These are phyloP conservation scores for Drosophila parabipectinata DNA, from an alignment of 1,140 invertebrate species.

Conservation along the genomic window DNA sequence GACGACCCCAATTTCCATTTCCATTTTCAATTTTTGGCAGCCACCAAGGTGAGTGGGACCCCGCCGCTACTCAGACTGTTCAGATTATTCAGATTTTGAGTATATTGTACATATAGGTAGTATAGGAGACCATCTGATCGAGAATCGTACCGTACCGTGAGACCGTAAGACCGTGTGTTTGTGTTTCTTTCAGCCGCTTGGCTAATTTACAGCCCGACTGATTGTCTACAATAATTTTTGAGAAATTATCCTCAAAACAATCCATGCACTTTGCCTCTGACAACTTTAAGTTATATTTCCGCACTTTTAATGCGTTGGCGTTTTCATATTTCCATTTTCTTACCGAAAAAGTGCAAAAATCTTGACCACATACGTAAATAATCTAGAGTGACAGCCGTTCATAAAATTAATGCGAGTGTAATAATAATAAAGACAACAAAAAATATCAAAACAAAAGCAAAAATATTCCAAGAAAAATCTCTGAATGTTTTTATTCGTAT, in stretches of 20 bases:
- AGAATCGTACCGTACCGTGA: constrained; percentile 7
- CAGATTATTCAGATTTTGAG: constrained; percentile 18
- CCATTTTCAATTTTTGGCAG: constrained; percentile 67
- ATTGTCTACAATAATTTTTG: constrained; percentile 74
- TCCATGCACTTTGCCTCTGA: constrained; percentile 55
- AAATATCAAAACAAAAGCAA: constrained; percentile 10
- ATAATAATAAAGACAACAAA: constrained; percentile 42
- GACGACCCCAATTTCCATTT: constrained; percentile 70
- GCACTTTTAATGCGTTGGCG: constrained; percentile 51
- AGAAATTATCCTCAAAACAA: constrained; percentile 63
- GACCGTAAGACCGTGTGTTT: constrained; percentile 8
- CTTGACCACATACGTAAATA: constrained; percentile 48
- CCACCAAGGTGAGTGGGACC: constrained; percentile 55
- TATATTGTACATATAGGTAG: constrained; percentile 3
- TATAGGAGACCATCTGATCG: constrained; percentile 20
- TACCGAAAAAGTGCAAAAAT: constrained; percentile 26
- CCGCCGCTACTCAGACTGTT: constrained; percentile 16
- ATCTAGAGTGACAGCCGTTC: constrained; percentile 62
- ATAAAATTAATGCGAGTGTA: constrained; percentile 54
- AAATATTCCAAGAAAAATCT: constrained; percentile 23
- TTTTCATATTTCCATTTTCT: constrained; percentile 18
- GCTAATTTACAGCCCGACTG: constrained; percentile 64
- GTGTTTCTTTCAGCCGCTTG: constrained; percentile 34
- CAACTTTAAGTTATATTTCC: constrained; percentile 72
- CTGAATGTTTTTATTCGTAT: constrained; percentile 14